Conservation (phyloP, 2,113 vertebrate species). For the Turnix velox region DNA sequence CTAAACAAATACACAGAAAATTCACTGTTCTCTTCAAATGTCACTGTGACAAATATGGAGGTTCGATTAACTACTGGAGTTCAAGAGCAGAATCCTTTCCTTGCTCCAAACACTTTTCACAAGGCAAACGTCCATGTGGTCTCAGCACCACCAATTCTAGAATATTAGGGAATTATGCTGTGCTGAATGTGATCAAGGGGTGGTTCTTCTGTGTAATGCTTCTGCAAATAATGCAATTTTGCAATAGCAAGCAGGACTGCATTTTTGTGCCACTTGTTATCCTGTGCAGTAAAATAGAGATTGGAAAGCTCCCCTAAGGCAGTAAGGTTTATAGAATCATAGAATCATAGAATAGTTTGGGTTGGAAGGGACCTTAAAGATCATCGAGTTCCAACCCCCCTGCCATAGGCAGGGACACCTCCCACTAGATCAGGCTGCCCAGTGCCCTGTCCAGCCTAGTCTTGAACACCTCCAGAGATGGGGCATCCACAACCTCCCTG, state of each 20-base stretch:
- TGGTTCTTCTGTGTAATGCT: neutral
- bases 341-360: no score
- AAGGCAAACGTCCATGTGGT: neutral
- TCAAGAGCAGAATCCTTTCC: neutral
- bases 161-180: neutral
- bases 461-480: no score
- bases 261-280: neutral
- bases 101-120: neutral
- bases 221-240: neutral
- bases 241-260: neutral
- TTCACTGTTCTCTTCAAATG: neutral
- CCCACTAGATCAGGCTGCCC: no score
- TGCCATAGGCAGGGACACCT: no score
- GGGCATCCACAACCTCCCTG: no score
- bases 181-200: neutral
- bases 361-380: no score
- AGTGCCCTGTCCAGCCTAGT: no score
- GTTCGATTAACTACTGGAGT: neutral
- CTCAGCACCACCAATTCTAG: neutral
- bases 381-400: no score
- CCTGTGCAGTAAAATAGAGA: neutral
- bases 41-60: neutral
- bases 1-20: neutral
- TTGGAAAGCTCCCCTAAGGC: neutral
- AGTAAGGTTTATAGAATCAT: no score